phyloP scores from a whole-genome alignment of 2,888 invertebrate genomes.

The Thelaira solivaga region DNA sequence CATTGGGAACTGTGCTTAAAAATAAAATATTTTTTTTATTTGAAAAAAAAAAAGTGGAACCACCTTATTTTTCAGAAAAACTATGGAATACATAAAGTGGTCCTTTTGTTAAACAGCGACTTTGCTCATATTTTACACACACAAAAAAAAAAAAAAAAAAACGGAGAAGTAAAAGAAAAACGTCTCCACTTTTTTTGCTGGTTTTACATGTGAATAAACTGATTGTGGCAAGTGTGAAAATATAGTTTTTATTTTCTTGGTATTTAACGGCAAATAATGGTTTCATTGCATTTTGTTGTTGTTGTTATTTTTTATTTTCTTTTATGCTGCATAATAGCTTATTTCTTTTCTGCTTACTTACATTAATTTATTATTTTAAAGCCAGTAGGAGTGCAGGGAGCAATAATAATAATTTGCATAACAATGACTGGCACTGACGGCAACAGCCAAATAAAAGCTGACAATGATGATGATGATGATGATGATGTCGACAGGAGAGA shows the following conservation, averaged over 20 bases:
- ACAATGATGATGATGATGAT: conserved; percentile 24
- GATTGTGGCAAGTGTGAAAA: conserved; percentile 45
- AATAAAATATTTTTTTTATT: too few species aligned
- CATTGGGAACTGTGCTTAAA: too few species aligned
- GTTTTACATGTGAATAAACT: not conserved
- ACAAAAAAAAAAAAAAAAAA: too few species aligned
- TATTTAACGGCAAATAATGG: conserved; percentile 45
- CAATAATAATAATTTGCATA: conserved; percentile 60
- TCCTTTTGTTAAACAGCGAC: conserved; percentile 30
- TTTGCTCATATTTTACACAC: conserved; percentile 19
- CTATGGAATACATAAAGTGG: not conserved
- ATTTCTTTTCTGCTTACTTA: not conserved
- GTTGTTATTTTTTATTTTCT: not conserved
- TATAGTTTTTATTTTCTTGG: conserved; percentile 33
- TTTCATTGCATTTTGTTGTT: conserved; percentile 6
- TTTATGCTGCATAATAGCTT: not conserved
- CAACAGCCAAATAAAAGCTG: too few species aligned
- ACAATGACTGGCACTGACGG: conserved; percentile 44
- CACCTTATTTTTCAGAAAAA: not conserved
- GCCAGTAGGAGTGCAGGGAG: conserved; percentile 37
- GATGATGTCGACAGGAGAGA: conserved; percentile 8
- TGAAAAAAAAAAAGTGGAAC: too few species aligned
- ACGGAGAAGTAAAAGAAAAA: not conserved
- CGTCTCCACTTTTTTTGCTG: not conserved
- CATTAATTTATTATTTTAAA: not conserved